These are phyloP conservation scores for Oeneis ivallda DNA, from an alignment of 2,888 invertebrate species.

Conservation along the genomic window DNA sequence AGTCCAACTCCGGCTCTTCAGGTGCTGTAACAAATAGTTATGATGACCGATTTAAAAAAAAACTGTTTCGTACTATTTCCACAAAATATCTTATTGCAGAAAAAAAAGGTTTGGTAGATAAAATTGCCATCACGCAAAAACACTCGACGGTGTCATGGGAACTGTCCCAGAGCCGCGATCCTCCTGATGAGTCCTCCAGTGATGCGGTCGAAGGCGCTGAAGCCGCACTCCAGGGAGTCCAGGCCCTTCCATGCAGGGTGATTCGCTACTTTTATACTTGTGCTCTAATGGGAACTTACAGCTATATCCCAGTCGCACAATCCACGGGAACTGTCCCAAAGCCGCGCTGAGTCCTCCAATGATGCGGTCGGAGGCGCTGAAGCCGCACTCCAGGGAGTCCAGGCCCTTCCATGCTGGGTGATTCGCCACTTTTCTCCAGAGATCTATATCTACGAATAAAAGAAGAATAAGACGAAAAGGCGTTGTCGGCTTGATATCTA, in stretches of 20 bases:
- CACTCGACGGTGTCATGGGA: too few relatives aligned
- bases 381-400: constrained; percentile 78
- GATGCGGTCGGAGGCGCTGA: constrained; percentile 80
- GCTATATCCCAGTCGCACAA: constrained; percentile 79
- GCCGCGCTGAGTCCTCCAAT: constrained; percentile 83
- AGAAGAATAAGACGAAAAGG: too few relatives aligned
- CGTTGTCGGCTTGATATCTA: too few relatives aligned
- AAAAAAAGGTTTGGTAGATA: too few relatives aligned
- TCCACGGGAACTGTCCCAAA: constrained; percentile 84
- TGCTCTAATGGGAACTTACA: not conserved
- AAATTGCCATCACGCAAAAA: too few relatives aligned
- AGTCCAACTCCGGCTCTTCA: constrained; percentile 58
- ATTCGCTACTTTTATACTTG: constrained; percentile 26
- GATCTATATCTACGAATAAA: not conserved
- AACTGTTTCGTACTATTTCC: too few relatives aligned
- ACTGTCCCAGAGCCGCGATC: constrained; percentile 82
- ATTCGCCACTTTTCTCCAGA: constrained; percentile 26
- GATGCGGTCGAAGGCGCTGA: constrained; percentile 80
- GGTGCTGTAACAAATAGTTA: constrained; percentile 36
- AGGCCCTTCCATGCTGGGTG: constrained; percentile 76
- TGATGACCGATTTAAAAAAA: too few relatives aligned
- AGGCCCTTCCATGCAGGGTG: constrained; percentile 76
- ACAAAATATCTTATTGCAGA: too few relatives aligned
- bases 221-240: constrained; percentile 78
- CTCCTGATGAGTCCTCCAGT: constrained; percentile 83